Base-by-base conservation (phyloP, 2,113 vertebrate genomes). In the Piprites chloris region DNA sequence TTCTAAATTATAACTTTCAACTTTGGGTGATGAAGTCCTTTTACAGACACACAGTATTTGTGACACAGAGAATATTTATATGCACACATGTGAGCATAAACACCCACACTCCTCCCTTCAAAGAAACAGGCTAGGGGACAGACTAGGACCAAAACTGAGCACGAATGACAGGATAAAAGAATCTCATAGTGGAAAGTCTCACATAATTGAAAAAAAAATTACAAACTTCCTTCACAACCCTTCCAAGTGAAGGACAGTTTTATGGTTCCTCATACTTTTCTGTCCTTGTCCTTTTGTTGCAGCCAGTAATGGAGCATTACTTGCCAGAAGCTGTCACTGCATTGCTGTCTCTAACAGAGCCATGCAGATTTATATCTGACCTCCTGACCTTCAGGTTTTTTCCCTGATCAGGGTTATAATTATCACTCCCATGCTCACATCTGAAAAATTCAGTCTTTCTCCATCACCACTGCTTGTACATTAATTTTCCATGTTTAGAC, bases 371-470 rank as follows among this genome's bases (percentile, higher is more conserved):
- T 88, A 79, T 76, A 66, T 39, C 55, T 39, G 20, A 92, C 28
- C 46, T 82, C 78, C 35, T 42, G 63, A 59, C 79, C 74, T 49
- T 73, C 37, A 47, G 66, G n/a, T 76, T n/a, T 35, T 67, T 49
- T 46, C 39, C 37, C 28, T 72, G 9, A 21, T 85, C 37, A 37
- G 11, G 82, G 28, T 69, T 95, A 93, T 93, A 94, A 91, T 87
- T 73, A 90, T 33, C 68, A 32, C 12, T 56, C 55, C 30, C 8
- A 21, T 66, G 46, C n/a, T 86, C 63, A 58, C 1, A 3, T 39
- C 24, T 35, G 58, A 63, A 86, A 93, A 94, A 95, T 50, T 89
- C 63, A 66, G 26, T 24, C 59, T 42, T 85, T 87, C n/a, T 68
- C 56, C 32, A 55, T 20, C 1, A 1, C 15, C 22, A 44, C 18